These are phyloP conservation scores for Gallinago undulata DNA, from an alignment of 2,113 vertebrate species.

Conservation along the genomic window DNA sequence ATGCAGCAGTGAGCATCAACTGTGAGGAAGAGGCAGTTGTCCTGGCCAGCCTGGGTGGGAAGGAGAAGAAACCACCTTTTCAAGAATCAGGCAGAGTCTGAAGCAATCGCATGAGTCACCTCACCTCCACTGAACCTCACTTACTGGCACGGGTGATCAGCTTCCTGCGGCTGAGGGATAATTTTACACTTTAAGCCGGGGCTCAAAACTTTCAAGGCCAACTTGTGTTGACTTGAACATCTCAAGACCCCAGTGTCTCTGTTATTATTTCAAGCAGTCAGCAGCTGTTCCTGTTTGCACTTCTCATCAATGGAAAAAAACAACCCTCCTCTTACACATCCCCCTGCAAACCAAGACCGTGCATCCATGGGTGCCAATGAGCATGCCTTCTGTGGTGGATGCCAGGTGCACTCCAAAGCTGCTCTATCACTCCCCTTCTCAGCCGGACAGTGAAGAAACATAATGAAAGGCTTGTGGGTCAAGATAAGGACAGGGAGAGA, in stretches of 20 bases:
- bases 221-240: constrained; percentile 51
- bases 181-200: constrained; percentile 34
- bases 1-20: background rate
- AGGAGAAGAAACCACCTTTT: background rate
- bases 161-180: constrained; percentile 31
- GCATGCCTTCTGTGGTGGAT: background rate
- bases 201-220: constrained; percentile 11
- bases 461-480: background rate
- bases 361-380: background rate
- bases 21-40: background rate
- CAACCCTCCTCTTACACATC: background rate
- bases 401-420: background rate
- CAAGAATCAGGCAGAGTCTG: background rate
- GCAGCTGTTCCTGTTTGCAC: constrained; percentile 64
- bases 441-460: background rate
- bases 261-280: constrained; percentile 41
- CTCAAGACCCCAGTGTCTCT: constrained; percentile 23
- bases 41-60: background rate
- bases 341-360: constrained; percentile 25
- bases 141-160: background rate
- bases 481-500: background rate
- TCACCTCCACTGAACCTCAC: background rate
- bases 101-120: background rate
- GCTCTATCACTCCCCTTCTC: background rate
- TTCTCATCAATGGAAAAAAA: background rate